phyloP scores from a whole-genome alignment of 2,888 invertebrate species.

The Tenthredo mesomela region DNA sequence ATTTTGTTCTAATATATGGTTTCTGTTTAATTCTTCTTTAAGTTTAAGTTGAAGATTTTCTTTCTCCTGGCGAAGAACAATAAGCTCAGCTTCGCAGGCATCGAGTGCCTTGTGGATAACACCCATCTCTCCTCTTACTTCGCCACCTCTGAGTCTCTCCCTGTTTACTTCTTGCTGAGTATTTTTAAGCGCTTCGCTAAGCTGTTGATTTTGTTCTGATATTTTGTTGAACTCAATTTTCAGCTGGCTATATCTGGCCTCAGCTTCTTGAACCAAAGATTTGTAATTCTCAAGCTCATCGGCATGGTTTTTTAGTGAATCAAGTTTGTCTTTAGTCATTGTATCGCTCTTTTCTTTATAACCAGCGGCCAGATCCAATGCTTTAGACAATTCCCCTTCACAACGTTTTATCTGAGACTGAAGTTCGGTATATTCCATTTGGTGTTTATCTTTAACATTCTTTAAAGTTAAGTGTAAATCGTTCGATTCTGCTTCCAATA shows the following conservation, averaged over 20 bases:
- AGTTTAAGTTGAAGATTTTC: conserved; percentile 79
- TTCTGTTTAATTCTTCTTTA: conserved; percentile 79
- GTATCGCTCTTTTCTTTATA: conserved; percentile 75
- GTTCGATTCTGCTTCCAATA: conserved; percentile 74
- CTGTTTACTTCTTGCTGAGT: conserved; percentile 73
- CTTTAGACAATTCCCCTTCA: conserved; percentile 87
- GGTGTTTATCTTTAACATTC: conserved; percentile 79
- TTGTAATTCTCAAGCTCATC: conserved; percentile 74
- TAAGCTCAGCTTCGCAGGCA: conserved; percentile 76
- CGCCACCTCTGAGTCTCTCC: conserved; percentile 70
- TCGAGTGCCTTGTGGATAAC: conserved; percentile 74
- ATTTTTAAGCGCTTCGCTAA: conserved; percentile 68
- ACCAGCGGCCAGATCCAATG: conserved; percentile 81
- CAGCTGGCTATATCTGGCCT: conserved; percentile 70
- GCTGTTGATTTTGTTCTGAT: conserved; percentile 67
- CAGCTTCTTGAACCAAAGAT: conserved; percentile 70
- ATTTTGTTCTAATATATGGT: conserved; percentile 80
- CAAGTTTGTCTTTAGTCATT: conserved; percentile 72
- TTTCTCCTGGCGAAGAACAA: conserved; percentile 78
- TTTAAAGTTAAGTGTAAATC: conserved; percentile 77
- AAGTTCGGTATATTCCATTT: conserved; percentile 78
- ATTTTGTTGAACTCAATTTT: conserved; percentile 69
- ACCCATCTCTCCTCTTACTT: conserved; percentile 73
- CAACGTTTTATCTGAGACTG: conserved; percentile 81
- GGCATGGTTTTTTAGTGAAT: conserved; percentile 70